Conservation (phyloP, 2,888 invertebrate genomes). For the Criorhina ranunculi region DNA sequence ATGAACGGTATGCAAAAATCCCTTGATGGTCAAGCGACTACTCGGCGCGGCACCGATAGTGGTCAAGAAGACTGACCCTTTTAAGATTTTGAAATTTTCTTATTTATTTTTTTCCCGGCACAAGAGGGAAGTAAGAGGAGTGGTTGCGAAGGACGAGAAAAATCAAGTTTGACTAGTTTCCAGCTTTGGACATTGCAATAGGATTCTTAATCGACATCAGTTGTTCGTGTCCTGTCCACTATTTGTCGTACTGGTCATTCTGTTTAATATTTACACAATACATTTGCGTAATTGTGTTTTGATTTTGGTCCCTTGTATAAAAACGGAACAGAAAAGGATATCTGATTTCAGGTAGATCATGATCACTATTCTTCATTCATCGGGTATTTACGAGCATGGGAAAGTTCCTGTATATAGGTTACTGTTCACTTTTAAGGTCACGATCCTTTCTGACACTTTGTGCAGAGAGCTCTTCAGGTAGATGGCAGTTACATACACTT, state of each 20-base stretch:
- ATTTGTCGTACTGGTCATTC: conserved; percentile 76
- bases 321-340: conserved; percentile 53
- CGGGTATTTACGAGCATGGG: conserved; percentile 59
- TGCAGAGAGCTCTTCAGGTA: conserved; percentile 65
- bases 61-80: conserved; percentile 59
- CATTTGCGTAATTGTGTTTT: conserved; percentile 83
- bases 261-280: conserved; percentile 81
- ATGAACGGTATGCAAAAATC: conserved; percentile 69
- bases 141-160: conserved; percentile 40
- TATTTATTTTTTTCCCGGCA: conserved; percentile 28
- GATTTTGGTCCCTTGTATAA: conserved; percentile 73
- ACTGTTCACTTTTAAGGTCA: conserved; percentile 61
- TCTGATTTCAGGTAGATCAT: conserved; percentile 72
- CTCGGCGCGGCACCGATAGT: conserved; percentile 24
- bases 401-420: conserved; percentile 53
- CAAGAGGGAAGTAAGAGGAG: not conserved
- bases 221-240: conserved; percentile 60
- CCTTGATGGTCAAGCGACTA: conserved; percentile 50
- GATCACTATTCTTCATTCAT: not conserved
- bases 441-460: conserved; percentile 69
- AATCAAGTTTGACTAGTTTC: conserved; percentile 67
- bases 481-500: conserved; percentile 47
- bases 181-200: conserved; percentile 46
- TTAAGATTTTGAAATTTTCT: conserved; percentile 26
- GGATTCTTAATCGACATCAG: conserved; percentile 65